Base-by-base conservation (phyloP, 2,113 vertebrate species). In the Pachyramphus minor region DNA sequence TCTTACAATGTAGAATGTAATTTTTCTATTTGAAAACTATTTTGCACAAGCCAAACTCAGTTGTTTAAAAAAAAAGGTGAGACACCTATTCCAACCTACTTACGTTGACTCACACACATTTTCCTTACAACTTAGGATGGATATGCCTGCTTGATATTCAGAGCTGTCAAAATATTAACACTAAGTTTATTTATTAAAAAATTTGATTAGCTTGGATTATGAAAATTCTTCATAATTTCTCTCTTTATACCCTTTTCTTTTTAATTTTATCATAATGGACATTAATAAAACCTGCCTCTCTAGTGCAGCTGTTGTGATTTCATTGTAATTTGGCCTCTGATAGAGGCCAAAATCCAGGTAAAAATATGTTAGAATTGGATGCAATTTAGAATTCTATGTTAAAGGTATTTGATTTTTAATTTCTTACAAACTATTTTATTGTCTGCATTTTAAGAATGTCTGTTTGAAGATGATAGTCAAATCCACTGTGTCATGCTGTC, bases 11-110 rank as follows among this genome's bases (percentile, higher is more conserved):
- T 33, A 80, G 50, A 92, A 62, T 86, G 80, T 79, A 52, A 87
- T 93, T 95, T 96, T 94, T 89, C 86, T 83, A 44, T 95, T 95
- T 96, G 84, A 93, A 78, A 80, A 63, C 42, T 47, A 10, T 74
- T 92, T 87, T 96, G 27, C 83, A 62, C 82, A 76, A 91, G 79
- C 66, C 55, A 83, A 72, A 88, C 42, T 87, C 77, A 89, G 44
- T 93, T 95, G 63, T 67, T 78, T 72, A 78, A 42, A 41, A 86
- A 56, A 44, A 62, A 84, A 66, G 41, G 76, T 47, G 64, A 62
- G 53, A 59, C n/a, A 42, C 27, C 14, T 78, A 35, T 84, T 96
- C 42, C 59, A 78, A 27, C 19, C 27, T 55, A 50, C 28, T 95
- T 91, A 44, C 1, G 2, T 47, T 71, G 59, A 62, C 67, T 84